Percentiles rank a stretch among this genome's conserved stretches.
phyloP scores from a whole-genome alignment of 2,113 vertebrate genomes.

The Chaetodon trifascialis region DNA sequence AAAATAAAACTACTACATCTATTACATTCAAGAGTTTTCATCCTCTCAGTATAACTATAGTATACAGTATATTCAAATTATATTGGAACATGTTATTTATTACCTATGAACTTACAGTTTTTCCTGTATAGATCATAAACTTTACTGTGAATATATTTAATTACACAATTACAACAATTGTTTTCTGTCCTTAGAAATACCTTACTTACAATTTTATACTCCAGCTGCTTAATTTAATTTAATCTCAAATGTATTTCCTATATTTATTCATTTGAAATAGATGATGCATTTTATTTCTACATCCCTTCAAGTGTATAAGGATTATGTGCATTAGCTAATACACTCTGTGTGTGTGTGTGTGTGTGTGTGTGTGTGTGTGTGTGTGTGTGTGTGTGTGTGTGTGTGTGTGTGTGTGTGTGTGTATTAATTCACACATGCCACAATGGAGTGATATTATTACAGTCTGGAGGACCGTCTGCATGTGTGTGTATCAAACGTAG shows the following conservation, averaged over 20 bases:
- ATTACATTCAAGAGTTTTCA: not conserved
- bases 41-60: not conserved
- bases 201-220: not conserved
- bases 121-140: not conserved
- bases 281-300: too few relatives aligned
- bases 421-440: not conserved
- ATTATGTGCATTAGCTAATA: not conserved
- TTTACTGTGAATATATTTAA: not conserved
- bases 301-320: too few relatives aligned
- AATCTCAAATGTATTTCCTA: not conserved
- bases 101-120: not conserved
- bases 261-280: not conserved
- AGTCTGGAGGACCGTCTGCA: not conserved
- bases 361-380: not conserved
- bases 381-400: not conserved
- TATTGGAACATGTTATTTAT: not conserved
- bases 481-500: slow-evolving; percentile 1
- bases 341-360: not conserved
- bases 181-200: not conserved
- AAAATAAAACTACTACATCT: not conserved
- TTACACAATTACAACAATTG: too few relatives aligned
- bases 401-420: not conserved
- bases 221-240: not conserved
- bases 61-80: not conserved
- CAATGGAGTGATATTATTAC: not conserved